A percentile compares a stretch with the other conserved stretches of the same genome.
Conservation (phyloP, 2,113 vertebrate genomes). For the Chinchilla lanigera region DNA sequence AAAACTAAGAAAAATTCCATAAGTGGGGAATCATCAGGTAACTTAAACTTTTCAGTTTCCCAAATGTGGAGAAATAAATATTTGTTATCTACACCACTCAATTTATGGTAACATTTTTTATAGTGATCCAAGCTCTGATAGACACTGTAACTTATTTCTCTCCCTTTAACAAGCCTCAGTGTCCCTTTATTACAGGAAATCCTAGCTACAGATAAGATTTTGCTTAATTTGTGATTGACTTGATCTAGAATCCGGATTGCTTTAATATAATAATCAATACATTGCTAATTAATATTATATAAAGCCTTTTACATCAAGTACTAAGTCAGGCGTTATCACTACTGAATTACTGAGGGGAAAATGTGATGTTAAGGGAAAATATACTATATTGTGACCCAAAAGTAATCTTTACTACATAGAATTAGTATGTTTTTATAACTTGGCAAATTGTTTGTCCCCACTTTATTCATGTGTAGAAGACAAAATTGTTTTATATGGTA, state of each 20-base stretch:
- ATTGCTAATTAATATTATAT: neutral
- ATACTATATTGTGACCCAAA: neutral
- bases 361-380: neutral
- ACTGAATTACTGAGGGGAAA: neutral
- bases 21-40: neutral
- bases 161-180: neutral
- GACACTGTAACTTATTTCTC: rapidly evolving
- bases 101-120: neutral
- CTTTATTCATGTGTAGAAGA: neutral
- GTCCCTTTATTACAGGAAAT: neutral
- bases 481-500: neutral
- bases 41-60: neutral
- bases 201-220: neutral
- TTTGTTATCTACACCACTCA: neutral
- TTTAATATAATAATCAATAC: neutral
- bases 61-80: neutral
- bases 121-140: neutral
- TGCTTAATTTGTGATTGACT: neutral
- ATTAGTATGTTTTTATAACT: neutral
- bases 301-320: neutral
- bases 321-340: neutral
- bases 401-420: neutral
- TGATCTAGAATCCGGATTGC: neutral
- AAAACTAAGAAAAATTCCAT: neutral
- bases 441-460: neutral